Evolutionary conservation across 2,797 vertebrate genomes (phyloP).

Genomic region (Rachycentron canadum): DNA sequence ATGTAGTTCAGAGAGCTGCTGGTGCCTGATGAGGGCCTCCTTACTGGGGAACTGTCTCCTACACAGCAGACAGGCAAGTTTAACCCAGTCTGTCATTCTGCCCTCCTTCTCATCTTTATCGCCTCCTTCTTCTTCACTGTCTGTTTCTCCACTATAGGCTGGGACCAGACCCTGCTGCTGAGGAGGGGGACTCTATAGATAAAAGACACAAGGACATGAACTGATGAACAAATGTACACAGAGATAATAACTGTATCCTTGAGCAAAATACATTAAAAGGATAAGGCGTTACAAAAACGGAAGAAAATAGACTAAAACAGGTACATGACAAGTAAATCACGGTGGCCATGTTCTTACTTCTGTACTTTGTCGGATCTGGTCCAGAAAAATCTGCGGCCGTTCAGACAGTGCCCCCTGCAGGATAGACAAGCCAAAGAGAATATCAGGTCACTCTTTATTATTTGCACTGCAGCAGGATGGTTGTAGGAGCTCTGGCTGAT

Average conservation of each 20-base stretch:
- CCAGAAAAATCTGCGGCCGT: conserved; percentile 88
- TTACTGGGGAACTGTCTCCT: conserved; percentile 94
- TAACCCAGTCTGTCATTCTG: conserved; percentile 92
- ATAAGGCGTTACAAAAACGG: not conserved
- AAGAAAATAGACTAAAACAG: not conserved
- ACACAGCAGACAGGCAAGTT: conserved; percentile 93
- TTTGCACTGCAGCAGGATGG: not conserved
- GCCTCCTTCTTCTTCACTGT: conserved; percentile 90
- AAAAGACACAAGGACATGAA: conserved; percentile 1
- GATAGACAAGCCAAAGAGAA: conserved; percentile 9
- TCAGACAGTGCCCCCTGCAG: conserved; percentile 90
- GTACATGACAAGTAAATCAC: not conserved
- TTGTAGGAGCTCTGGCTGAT: not conserved
- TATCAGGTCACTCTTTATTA: not conserved
- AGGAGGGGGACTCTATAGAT: conserved; percentile 72
- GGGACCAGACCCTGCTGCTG: conserved; percentile 88
- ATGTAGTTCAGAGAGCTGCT: conserved; percentile 93
- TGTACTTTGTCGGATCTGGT: conserved; percentile 87
- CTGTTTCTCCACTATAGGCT: conserved; percentile 91
- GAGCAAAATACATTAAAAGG: not conserved
- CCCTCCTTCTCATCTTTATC: conserved; percentile 88
- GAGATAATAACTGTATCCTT: not conserved
- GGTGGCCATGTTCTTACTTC: conserved; percentile 83
- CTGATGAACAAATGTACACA: not conserved
- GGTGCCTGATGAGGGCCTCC: conserved; percentile 92